These are phyloP conservation scores for Bellardia bayeri DNA, from an alignment of 2,888 invertebrate species.

Conservation along the genomic window DNA sequence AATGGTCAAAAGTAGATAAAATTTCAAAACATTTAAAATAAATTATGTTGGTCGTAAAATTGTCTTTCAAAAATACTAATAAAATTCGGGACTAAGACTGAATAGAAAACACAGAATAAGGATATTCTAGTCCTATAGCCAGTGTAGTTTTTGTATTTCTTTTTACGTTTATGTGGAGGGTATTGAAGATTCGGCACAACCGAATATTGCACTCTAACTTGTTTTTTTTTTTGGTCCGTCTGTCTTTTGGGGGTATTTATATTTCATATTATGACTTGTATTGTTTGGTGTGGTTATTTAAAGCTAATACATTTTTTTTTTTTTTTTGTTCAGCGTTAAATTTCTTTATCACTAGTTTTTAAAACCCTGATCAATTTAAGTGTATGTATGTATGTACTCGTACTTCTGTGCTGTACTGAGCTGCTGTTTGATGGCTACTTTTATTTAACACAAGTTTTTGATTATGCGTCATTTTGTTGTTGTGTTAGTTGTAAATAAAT, in stretches of 20 bases:
- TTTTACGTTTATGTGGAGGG: too few species aligned
- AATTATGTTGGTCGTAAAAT: too few species aligned
- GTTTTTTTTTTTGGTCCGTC: background rate
- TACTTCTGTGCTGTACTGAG: slow-evolving; percentile 63
- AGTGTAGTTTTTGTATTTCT: too few species aligned
- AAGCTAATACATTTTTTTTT: slow-evolving; percentile 45
- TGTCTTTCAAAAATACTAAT: too few species aligned
- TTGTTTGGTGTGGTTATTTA: slow-evolving; percentile 59
- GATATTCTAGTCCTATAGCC: too few species aligned
- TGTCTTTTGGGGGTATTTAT: slow-evolving; percentile 53
- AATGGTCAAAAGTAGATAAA: too few species aligned
- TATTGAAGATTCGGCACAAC: too few species aligned
- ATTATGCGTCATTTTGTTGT: slow-evolving; percentile 38
- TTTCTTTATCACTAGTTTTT: slow-evolving; percentile 70
- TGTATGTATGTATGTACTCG: slow-evolving; percentile 37
- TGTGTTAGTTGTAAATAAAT: slow-evolving; percentile 33
- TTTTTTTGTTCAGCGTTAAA: slow-evolving; percentile 51
- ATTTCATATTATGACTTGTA: slow-evolving; percentile 58
- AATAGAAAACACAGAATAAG: too few species aligned
- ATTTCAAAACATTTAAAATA: too few species aligned
- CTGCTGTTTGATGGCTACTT: slow-evolving; percentile 54
- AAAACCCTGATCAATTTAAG: slow-evolving; percentile 66
- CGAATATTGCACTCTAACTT: background rate
- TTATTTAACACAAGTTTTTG: slow-evolving; percentile 54
- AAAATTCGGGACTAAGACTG: too few species aligned